phyloP scores from a whole-genome alignment of 2,113 vertebrate species.

The Takifugu bimaculatus region DNA sequence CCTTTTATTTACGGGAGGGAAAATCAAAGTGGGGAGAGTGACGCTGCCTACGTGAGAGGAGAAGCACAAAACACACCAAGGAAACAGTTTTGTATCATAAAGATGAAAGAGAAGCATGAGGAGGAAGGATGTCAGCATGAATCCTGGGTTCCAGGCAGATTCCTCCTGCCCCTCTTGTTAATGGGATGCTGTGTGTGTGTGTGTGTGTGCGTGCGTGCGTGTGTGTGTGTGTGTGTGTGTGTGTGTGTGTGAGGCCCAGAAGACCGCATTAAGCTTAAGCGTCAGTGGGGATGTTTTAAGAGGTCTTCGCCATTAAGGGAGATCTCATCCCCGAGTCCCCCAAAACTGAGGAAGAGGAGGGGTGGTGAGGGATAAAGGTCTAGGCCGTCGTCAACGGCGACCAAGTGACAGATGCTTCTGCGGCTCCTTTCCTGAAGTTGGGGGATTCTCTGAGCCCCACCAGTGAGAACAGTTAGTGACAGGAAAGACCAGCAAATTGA shows the following conservation, averaged over 20 bases:
- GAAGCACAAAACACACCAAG: conserved; percentile 49
- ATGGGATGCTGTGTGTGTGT: conserved; percentile 29
- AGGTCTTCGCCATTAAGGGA: conserved; percentile 49
- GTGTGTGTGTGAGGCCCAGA: conserved; percentile 31
- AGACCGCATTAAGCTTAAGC: conserved; percentile 59
- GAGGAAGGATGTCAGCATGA: conserved; percentile 57
- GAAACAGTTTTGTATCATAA: conserved; percentile 63
- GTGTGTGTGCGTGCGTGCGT: conserved; percentile 12
- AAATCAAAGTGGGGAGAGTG: conserved; percentile 45
- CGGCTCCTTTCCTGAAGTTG: no score
- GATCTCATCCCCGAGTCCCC: conserved; percentile 50
- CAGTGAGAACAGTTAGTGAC: conserved; percentile 13
- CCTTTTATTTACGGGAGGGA: conserved; percentile 51
- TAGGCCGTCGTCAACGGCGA: not conserved
- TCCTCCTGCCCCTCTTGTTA: conserved; percentile 55
- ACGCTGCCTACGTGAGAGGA: conserved; percentile 35
- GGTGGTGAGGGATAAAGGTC: not conserved
- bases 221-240: conserved; percentile 9
- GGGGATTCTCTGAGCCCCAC: not conserved
- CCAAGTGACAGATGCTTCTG: not conserved
- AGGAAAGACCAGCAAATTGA: conserved; percentile 57
- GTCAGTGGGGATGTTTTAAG: conserved; percentile 60
- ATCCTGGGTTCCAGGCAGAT: conserved; percentile 43
- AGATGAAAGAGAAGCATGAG: conserved; percentile 64
- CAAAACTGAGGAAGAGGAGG: conserved; percentile 1